Percentiles rank a stretch among this genome's conserved stretches.
Conservation (phyloP, 2,113 vertebrate genomes). For the Pedionomus torquatus region DNA sequence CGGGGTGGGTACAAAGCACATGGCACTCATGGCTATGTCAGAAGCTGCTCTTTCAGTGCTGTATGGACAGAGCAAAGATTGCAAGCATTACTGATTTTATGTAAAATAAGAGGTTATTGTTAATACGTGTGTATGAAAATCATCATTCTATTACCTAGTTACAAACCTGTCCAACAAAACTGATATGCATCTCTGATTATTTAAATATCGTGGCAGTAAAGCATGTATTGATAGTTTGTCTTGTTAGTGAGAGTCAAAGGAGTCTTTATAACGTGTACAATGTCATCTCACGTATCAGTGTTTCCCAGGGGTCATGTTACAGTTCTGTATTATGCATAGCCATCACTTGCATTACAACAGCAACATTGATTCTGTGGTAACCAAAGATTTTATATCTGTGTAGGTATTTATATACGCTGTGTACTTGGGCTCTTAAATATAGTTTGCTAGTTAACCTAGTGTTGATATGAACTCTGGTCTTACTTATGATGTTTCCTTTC, state of each 20-base stretch:
- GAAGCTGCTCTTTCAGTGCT: not conserved
- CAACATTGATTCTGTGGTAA: not conserved
- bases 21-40: not conserved
- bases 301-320: not conserved
- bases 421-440: fast-evolving
- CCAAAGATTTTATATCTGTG: not conserved
- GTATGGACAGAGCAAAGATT: not conserved
- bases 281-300: not conserved
- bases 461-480: not conserved
- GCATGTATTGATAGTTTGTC: not conserved
- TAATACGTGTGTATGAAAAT: not conserved
- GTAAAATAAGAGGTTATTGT: not conserved
- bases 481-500: not conserved
- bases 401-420: fast-evolving
- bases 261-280: not conserved
- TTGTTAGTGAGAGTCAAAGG: not conserved
- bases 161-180: not conserved
- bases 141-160: fast-evolving
- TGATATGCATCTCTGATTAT: not conserved
- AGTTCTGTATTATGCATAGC: not conserved
- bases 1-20: not conserved
- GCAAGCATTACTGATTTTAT: not conserved
- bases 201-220: not conserved
- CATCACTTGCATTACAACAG: not conserved
- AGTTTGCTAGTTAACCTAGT: not conserved